Evolutionary conservation across 2,888 invertebrate genomes (phyloP), one percentile per base, ranked within the genome.

Genomic region (Trissonchulus sp.): DNA sequence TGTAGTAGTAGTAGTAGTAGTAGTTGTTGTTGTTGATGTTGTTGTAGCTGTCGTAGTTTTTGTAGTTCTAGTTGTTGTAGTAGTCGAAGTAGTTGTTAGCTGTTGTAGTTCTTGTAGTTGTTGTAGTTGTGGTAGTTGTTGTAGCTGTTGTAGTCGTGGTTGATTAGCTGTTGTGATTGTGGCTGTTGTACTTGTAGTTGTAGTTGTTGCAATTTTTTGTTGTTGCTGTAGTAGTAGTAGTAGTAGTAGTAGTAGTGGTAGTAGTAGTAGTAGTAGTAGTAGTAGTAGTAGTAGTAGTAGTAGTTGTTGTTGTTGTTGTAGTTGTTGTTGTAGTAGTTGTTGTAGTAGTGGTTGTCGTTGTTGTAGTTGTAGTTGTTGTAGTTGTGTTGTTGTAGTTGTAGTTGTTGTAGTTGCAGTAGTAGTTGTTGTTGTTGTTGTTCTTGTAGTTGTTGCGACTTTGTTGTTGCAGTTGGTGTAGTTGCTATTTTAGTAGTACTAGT

Each of bases 341-440:
- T 8, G 8, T 68, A n/a, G 18, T 15, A n/a, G 8, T n/a, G n/a
- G n/a, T n/a, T n/a, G n/a, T n/a, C n/a, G n/a, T n/a, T n/a, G n/a
- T n/a, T n/a, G n/a, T n/a, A 30, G 68, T 33, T 18, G 68, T 18
- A n/a, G 68, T 68, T 68, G 33, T 68, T 68, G 68, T 68, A n/a
- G 8, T n/a, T 8, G 8, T 30, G 68, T 68, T n/a, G 68, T 68
- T 68, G 68, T 33, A 8, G 33, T 68, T 28, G 68, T 68, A 8
- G 68, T 68, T 68, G 68, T 68, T 18, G 68, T 30, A 18, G 68
- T 68, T 18, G 68, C n/a, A 18, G 68, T 68, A 8, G 68, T 68
- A 18, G 68, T 68, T n/a, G 68, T 68, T 30, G 68, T 68, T n/a
- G 68, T 68, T 68, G 68, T 68, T 18, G 68, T 68, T 68, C 15